A percentile compares a stretch with the other conserved stretches of the same genome.
phyloP scores from a whole-genome alignment of 2,797 vertebrate genomes.

The Bufotes viridis region DNA sequence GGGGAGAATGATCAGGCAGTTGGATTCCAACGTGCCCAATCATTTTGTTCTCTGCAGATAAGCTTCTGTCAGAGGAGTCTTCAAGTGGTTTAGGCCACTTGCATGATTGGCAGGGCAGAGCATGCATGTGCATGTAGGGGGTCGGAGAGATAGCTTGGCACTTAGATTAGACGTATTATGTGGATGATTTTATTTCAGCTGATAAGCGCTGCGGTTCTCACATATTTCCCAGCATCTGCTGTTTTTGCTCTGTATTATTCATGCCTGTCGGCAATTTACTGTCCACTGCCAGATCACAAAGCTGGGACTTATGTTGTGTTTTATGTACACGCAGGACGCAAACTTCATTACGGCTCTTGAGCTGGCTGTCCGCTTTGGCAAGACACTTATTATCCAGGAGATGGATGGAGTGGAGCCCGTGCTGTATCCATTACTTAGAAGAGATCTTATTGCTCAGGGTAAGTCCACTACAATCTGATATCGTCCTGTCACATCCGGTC shows the following conservation, averaged over 20 bases:
- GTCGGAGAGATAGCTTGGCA: too few relatives aligned
- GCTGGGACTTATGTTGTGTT: slow-evolving; percentile 22
- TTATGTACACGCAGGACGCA: slow-evolving; percentile 78
- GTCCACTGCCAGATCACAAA: not conserved
- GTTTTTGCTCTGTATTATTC: slow-evolving; percentile 10
- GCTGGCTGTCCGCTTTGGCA: slow-evolving; percentile 94
- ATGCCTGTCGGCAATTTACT: slow-evolving; percentile 34
- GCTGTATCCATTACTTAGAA: slow-evolving; percentile 90
- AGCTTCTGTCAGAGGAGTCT: too few relatives aligned
- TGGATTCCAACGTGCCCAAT: too few relatives aligned
- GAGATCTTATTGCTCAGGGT: slow-evolving; percentile 93
- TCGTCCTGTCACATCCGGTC: slow-evolving; percentile 1
- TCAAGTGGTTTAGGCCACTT: too few relatives aligned
- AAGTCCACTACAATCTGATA: slow-evolving; percentile 49
- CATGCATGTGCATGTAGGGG: too few relatives aligned
- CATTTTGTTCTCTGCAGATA: too few relatives aligned
- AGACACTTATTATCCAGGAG: slow-evolving; percentile 96
- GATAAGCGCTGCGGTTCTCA: not conserved
- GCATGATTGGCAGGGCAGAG: too few relatives aligned
- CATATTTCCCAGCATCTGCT: not conserved
- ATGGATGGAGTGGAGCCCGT: slow-evolving; percentile 94
- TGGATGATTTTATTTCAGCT: not conserved
- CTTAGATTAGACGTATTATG: too few relatives aligned
- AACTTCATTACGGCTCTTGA: slow-evolving; percentile 93
- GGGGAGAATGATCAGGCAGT: too few relatives aligned